These are phyloP conservation scores for Ophiodon elongatus DNA, from an alignment of 2,113 vertebrate genomes.

Conservation along the genomic window DNA sequence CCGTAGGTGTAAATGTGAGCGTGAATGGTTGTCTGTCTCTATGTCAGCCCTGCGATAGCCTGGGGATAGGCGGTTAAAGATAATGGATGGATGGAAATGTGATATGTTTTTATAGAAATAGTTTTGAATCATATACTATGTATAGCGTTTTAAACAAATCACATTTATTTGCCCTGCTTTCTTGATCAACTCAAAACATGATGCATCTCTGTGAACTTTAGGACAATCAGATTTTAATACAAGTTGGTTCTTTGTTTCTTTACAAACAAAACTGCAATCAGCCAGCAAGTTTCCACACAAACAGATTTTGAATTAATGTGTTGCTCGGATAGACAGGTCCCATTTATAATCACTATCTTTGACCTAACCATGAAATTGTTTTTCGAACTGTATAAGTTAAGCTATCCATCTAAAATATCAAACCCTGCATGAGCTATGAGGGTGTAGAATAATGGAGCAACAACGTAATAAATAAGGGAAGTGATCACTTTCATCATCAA, in stretches of 20 bases:
- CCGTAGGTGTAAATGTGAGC: neutral
- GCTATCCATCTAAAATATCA: constrained; percentile 65
- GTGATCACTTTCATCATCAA: constrained; percentile 48
- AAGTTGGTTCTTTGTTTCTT: constrained; percentile 40
- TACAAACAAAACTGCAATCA: constrained; percentile 51
- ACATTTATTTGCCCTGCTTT: constrained; percentile 25
- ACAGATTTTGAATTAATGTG: constrained; percentile 48
- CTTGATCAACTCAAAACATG: constrained; percentile 29
- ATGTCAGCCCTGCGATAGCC: neutral
- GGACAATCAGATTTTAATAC: constrained; percentile 30
- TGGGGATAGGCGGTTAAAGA: neutral
- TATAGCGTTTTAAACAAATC: constrained; percentile 21
- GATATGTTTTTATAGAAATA: neutral
- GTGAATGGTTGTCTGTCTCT: neutral
- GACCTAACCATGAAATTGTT: constrained; percentile 67
- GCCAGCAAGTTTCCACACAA: constrained; percentile 42
- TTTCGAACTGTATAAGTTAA: constrained; percentile 61
- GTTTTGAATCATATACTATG: neutral
- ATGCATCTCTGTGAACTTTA: constrained; percentile 36
- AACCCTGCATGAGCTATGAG: constrained; percentile 47
- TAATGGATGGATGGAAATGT: neutral
- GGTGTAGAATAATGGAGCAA: constrained; percentile 44
- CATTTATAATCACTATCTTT: constrained; percentile 66
- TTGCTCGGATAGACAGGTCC: constrained; percentile 37
- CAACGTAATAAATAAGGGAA: constrained; percentile 61